Evolutionary conservation across 2,797 vertebrate species (phyloP).

Genomic region (Cuculus canorus): DNA sequence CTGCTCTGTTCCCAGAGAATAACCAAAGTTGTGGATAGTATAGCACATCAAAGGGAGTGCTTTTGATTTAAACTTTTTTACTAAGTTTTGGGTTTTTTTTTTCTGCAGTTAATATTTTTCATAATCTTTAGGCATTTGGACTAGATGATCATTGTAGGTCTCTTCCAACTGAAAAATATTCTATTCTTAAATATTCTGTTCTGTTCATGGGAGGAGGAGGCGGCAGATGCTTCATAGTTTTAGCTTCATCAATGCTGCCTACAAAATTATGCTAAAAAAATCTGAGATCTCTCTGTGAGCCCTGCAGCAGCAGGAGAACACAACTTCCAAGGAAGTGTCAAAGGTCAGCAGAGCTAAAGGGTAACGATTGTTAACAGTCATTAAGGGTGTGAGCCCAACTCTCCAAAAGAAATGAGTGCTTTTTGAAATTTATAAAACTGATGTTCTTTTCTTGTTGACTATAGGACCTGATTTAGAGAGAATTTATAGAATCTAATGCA

Average conservation of each 20-base stretch:
- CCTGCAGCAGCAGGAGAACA: not conserved
- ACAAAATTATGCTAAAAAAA: not conserved
- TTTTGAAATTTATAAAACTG: not conserved
- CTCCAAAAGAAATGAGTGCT: not conserved
- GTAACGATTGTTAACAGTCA: not conserved
- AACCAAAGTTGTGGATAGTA: not conserved
- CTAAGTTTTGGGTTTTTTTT: not conserved
- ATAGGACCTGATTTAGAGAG: not conserved
- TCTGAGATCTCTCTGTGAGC: not conserved
- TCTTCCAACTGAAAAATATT: not conserved
- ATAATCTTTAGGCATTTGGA: not conserved
- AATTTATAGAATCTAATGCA: not conserved
- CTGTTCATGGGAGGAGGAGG: not conserved
- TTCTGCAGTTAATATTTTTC: not conserved
- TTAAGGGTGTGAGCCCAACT: not conserved
- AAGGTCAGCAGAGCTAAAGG: not conserved
- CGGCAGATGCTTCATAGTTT: not conserved
- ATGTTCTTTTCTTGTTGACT: not conserved
- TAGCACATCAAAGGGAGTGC: not conserved
- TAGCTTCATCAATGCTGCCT: not conserved
- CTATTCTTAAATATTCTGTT: not conserved
- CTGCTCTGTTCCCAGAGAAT: accelerated
- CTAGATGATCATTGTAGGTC: not conserved
- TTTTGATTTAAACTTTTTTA: not conserved
- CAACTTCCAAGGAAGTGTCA: not conserved